Evolutionary conservation across 2,888 invertebrate species (phyloP), one percentile per base, ranked within the genome.

Genomic region (Hololepta plana): DNA sequence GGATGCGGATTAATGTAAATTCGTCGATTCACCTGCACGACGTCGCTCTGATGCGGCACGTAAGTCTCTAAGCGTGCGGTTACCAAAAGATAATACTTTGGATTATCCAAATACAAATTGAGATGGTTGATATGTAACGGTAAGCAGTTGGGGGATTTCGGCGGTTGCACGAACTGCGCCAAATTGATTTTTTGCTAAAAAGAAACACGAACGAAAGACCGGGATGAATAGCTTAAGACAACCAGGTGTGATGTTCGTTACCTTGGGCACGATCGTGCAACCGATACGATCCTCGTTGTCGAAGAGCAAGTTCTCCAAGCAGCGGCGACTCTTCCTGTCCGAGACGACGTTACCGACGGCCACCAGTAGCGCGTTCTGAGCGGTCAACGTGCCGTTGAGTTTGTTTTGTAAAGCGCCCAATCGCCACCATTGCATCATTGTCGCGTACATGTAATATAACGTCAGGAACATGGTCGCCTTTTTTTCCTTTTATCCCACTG

Each of bases 371-470:
- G 55, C 50, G 30, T 54, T 53, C 24, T 50, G 46, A 10, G 43
- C 34, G 32, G 45, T 52, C 19, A 55, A 31, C 6, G 52, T 54
- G 3, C 53, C 67, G 17, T 65, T 61, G 24, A 84, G 61, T 41
- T 75, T 73, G 41, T 66, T 64, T 43, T 68, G 65, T 34, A 81
- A 64, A 13, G 70, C 67, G 26, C 70, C 67, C 35, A 82, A 64
- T 28, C 77, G 64, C 74, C 79, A 77, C 47, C 79, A 72, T 54
- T 81, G 82, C 39, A 81, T 57, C 52, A 77, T 71, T 34, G 84
- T 84, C 45, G 82, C 75, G 45, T 80, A 73, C 58, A 79, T 72
- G 52, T 84, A 84, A 54, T 75, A 79, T 27, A 84, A 57, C 19
- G 84, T 82, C 42, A 84, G 64, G 49, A 84, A 55, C 76, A 77